phyloP scores from a whole-genome alignment of 64 coral and sea anemone species.

The Stichodactyla helianthus region DNA sequence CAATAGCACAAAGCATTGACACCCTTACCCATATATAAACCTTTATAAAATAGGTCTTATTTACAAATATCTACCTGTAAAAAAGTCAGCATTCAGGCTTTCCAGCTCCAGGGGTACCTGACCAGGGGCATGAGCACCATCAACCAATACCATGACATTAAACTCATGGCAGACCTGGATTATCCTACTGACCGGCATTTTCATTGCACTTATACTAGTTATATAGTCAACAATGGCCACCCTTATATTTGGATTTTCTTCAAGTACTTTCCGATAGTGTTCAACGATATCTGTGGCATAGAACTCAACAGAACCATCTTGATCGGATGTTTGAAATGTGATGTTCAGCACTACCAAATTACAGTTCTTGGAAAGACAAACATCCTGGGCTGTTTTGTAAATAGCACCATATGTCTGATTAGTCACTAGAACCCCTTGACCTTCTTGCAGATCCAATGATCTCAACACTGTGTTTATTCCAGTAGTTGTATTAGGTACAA shows the following conservation, averaged over 20 bases:
- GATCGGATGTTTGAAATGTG: conserved; percentile 73
- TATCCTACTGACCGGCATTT: conserved; percentile 64
- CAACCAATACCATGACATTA: conserved; percentile 63
- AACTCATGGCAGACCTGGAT: conserved; percentile 56
- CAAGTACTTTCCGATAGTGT: conserved; percentile 74
- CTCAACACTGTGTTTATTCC: conserved; percentile 60
- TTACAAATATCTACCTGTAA: conserved; percentile 53
- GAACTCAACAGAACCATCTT: conserved; percentile 57
- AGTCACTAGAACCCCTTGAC: conserved; percentile 63
- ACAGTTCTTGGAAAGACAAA: conserved; percentile 66
- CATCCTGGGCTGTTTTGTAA: conserved; percentile 60
- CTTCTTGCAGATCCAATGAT: conserved; percentile 57
- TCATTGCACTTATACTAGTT: conserved; percentile 66
- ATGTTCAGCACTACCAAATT: conserved; percentile 79
- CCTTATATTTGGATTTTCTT: conserved; percentile 66
- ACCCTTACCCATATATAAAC: no score
- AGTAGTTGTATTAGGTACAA: conserved; percentile 65
- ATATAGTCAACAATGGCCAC: conserved; percentile 79
- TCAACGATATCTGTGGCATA: conserved; percentile 67
- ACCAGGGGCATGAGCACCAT: conserved; percentile 81
- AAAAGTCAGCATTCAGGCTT: conserved; percentile 76
- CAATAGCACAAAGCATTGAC: no score
- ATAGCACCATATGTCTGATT: conserved; percentile 85
- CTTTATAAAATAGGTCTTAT: no score
- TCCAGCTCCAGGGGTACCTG: conserved; percentile 72